phyloP scores from a whole-genome alignment of 2,113 vertebrate genomes.

The Haemorhous mexicanus region DNA sequence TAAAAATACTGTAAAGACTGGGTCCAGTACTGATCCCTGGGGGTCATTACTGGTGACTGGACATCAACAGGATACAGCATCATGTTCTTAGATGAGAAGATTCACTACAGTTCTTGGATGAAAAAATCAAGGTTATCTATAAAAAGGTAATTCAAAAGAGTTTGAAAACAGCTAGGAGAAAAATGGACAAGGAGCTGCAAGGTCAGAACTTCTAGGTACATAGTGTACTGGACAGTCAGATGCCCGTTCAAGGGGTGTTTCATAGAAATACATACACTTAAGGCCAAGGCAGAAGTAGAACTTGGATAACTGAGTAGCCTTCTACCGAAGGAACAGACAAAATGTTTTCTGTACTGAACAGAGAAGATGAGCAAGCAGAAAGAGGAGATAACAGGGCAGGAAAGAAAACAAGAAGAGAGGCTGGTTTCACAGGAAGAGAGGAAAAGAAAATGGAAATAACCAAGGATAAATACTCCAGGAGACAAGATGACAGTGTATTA shows the following conservation, averaged over 20 bases:
- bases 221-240: not conserved
- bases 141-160: not conserved
- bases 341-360: not conserved
- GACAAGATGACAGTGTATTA: not conserved
- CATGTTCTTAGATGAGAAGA: not conserved
- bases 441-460: not conserved
- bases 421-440: not conserved
- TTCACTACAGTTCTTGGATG: not conserved
- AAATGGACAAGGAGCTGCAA: not conserved
- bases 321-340: not conserved
- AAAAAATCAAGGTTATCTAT: not conserved
- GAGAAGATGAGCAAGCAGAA: not conserved
- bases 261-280: not conserved
- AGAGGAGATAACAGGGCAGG: not conserved
- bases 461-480: not conserved
- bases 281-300: not conserved
- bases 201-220: not conserved
- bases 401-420: not conserved
- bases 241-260: accelerated
- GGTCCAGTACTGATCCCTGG: no score
- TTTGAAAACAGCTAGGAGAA: not conserved
- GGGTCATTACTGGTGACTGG: not conserved
- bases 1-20: not conserved
- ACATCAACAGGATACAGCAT: not conserved
- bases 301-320: not conserved